Percentiles rank a stretch among this genome's conserved stretches.
These are phyloP conservation scores for Leptinotarsa juncta DNA, from an alignment of 2,888 invertebrate species.

Conservation along the genomic window DNA sequence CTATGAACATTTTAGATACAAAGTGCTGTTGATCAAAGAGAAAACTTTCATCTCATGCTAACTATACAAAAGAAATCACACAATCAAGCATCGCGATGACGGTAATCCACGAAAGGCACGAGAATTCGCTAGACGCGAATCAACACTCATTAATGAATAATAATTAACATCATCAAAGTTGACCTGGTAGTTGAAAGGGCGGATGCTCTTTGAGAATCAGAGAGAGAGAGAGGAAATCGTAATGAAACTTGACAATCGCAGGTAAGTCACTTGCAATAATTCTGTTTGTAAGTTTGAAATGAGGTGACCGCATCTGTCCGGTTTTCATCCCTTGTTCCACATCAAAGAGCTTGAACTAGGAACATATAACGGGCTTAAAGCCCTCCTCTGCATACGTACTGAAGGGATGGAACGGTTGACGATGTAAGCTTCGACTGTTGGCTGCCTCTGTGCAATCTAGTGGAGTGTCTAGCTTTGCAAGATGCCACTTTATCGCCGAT, in stretches of 20 bases:
- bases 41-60: no score
- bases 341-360: conserved; percentile 53
- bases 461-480: conserved; percentile 18
- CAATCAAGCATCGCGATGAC: background rate
- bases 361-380: conserved; percentile 44
- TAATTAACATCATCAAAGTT: conserved; percentile 47
- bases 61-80: background rate
- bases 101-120: conserved; percentile 2
- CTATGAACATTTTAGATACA: no score
- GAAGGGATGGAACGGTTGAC: conserved; percentile 37
- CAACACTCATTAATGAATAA: conserved; percentile 42
- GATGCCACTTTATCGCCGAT: conserved; percentile 11
- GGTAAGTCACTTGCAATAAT: conserved; percentile 64
- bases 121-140: conserved; percentile 22
- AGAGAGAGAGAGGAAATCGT: conserved; percentile 46
- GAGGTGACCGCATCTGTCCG: conserved; percentile 60
- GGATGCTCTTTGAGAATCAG: conserved; percentile 42
- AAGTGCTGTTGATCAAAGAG: background rate
- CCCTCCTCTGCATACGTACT: conserved; percentile 40
- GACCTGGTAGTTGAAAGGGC: conserved; percentile 13
- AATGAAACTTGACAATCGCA: conserved; percentile 61
- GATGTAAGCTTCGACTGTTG: conserved; percentile 33
- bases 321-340: conserved; percentile 59
- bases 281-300: conserved; percentile 63
- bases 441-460: conserved; percentile 14